Evolutionary conservation across 35 echinoderm and acorn worm genomes (phyloP).

Genomic region (Patiria miniata): DNA sequence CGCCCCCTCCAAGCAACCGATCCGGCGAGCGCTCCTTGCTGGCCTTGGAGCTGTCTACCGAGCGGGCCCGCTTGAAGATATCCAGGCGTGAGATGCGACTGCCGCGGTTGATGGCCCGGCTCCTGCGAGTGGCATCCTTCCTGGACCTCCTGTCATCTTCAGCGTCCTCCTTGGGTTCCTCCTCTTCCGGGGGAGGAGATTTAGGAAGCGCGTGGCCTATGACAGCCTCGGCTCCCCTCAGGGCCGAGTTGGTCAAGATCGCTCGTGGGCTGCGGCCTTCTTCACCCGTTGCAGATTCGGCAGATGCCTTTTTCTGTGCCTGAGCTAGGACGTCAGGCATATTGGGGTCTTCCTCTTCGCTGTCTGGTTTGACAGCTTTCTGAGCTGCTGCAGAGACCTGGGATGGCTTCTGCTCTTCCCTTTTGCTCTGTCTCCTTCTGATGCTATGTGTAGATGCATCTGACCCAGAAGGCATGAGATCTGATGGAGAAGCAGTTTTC

Average conservation of each 20-base stretch:
- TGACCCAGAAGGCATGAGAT: neutral
- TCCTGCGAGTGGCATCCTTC: slow-evolving; percentile 75
- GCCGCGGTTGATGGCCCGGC: slow-evolving; percentile 66
- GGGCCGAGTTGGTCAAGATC: slow-evolving; percentile 71
- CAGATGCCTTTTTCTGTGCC: slow-evolving; percentile 54
- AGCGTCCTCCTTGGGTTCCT: slow-evolving; percentile 54
- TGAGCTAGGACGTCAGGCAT: slow-evolving; percentile 76
- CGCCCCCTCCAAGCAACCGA: slow-evolving; percentile 40
- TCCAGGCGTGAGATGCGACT: slow-evolving; percentile 73
- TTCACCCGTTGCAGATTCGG: slow-evolving; percentile 33
- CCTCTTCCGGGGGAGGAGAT: slow-evolving; percentile 41
- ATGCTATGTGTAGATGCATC: neutral
- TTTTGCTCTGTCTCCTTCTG: slow-evolving; percentile 47
- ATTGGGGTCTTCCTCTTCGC: slow-evolving; percentile 55
- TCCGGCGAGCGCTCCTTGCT: slow-evolving; percentile 78
- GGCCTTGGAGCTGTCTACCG: slow-evolving; percentile 71
- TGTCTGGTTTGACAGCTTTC: neutral
- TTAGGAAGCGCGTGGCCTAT: slow-evolving; percentile 79
- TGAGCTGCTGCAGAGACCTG: slow-evolving; percentile 11
- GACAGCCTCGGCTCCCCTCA: slow-evolving; percentile 75
- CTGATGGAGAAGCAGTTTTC: neutral
- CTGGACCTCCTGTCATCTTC: slow-evolving; percentile 70
- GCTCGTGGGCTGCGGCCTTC: slow-evolving; percentile 53
- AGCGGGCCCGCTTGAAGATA: slow-evolving; percentile 71
- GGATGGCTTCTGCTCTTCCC: slow-evolving; percentile 19